Conservation (phyloP, 2,888 invertebrate genomes). For the Agrochola lychnidis region DNA sequence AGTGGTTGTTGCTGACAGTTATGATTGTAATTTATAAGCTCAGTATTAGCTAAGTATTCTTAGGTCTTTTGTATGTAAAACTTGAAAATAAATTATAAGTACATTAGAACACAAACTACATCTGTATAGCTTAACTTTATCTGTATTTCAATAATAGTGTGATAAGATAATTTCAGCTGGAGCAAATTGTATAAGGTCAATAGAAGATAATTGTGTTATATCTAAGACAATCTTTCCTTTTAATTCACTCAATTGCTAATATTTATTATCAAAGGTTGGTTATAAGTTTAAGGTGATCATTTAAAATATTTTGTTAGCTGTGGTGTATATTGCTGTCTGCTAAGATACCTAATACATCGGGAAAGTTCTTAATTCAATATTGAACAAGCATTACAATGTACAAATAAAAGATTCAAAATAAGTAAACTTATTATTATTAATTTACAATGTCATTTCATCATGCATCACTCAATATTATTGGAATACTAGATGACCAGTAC, state of each 20-base stretch:
- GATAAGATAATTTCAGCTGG: background rate
- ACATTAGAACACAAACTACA: background rate
- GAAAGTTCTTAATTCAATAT: background rate
- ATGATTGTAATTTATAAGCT: background rate
- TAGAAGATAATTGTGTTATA: constrained; percentile 30
- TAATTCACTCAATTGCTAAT: background rate
- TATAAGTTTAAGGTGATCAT: background rate
- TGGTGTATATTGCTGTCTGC: background rate
- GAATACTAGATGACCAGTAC: background rate
- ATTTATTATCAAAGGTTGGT: background rate
- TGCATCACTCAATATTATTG: background rate
- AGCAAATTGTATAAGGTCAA: constrained; percentile 25
- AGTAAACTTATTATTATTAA: background rate
- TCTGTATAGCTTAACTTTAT: background rate
- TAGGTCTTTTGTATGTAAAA: background rate
- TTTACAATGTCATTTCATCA: background rate
- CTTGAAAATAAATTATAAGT: constrained; percentile 9
- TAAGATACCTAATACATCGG: background rate
- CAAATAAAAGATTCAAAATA: background rate
- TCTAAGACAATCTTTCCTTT: background rate
- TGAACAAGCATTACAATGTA: background rate
- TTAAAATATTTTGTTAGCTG: background rate
- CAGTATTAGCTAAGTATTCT: background rate
- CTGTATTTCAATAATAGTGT: background rate
- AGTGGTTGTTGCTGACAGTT: background rate